Percentiles rank a stretch among this genome's conserved stretches.
These are phyloP conservation scores for Odontomachus brunneus DNA, from an alignment of 1,140 invertebrate genomes.

Conservation along the genomic window DNA sequence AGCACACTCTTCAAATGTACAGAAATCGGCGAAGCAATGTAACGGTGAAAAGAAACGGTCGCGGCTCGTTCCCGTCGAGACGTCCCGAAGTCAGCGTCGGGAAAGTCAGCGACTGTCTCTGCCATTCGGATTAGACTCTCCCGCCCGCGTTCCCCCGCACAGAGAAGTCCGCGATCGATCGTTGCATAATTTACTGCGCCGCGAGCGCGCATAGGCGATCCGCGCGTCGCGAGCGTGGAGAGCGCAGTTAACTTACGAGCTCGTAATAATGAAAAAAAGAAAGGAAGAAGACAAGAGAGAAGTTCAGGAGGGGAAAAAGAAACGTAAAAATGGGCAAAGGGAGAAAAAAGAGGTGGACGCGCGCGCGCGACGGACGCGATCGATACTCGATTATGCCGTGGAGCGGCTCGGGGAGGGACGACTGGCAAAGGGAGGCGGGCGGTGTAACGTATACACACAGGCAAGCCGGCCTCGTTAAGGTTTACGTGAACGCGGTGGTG, in stretches of 20 bases:
- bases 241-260: constrained; percentile 38
- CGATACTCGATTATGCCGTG: constrained; percentile 37
- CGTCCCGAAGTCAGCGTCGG: constrained; percentile 20
- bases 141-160: constrained; percentile 19
- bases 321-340: background rate
- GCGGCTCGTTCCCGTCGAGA: background rate
- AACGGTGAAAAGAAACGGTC: background rate
- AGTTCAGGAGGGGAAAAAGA: background rate
- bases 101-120: constrained; percentile 38
- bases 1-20: too few species aligned
- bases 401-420: background rate
- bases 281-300: background rate
- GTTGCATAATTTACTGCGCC: constrained; percentile 59
- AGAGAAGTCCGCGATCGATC: constrained; percentile 56
- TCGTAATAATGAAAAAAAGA: background rate
- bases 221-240: constrained; percentile 23
- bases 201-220: constrained; percentile 42
- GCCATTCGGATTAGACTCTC: constrained; percentile 28
- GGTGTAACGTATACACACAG: background rate
- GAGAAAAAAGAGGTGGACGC: background rate
- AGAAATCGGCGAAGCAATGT: too few species aligned
- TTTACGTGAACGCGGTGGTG: too few species aligned
- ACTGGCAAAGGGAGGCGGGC: background rate
- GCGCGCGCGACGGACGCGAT: too few species aligned
- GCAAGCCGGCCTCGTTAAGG: constrained; percentile 21